Evolutionary conservation across 2,113 vertebrate species (phyloP), one percentile per base, ranked within the genome.

Genomic region (Camelus bactrianus): DNA sequence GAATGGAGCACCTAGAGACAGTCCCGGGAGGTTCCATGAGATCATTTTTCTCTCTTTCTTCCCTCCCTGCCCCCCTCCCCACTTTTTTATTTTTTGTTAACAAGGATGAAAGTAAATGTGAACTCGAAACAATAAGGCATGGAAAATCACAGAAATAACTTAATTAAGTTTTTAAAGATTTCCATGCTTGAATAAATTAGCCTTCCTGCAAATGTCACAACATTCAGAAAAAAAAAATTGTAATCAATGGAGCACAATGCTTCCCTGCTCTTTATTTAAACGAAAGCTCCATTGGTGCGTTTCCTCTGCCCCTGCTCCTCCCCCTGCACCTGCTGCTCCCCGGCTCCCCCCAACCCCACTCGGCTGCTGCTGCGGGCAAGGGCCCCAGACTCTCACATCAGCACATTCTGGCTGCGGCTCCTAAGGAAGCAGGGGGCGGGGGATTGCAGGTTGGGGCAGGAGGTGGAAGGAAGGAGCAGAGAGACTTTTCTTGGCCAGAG

Each of bases 151-250:
- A 98, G 98, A 99, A 99, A 99, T 99, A 98, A 98, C 98, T 99
- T 99, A 98, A 99, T 99, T 99, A 99, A 99, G 98, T 99, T 99
- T 99, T 98, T 99, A 99, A 99, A 99, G 98, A 99, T 99, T 99
- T 98, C 98, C 98, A 99, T 98, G 98, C 99, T 98, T 98, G 98
- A 99, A 98, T 98, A 99, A 99, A 99, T 99, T 99, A 98, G 98
- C 98, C 97, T 98, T 98, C 98, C 97, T 98, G 98, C 98, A 99
- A 99, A 99, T 99, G 99, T 99, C 99, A 99, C 98, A 99, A 99
- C 98, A 98, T 98, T 97, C 98, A 98, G 97, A 95, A 97, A 98
- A 97, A 96, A 97, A 98, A 98, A 98, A 97, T 56, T 97, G 98
- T 98, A 98, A 99, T 98, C 99, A 99, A 98, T 98, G 98, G 97